Base-by-base conservation (phyloP, 2,888 invertebrate species). In the Lepidonotus clava region DNA sequence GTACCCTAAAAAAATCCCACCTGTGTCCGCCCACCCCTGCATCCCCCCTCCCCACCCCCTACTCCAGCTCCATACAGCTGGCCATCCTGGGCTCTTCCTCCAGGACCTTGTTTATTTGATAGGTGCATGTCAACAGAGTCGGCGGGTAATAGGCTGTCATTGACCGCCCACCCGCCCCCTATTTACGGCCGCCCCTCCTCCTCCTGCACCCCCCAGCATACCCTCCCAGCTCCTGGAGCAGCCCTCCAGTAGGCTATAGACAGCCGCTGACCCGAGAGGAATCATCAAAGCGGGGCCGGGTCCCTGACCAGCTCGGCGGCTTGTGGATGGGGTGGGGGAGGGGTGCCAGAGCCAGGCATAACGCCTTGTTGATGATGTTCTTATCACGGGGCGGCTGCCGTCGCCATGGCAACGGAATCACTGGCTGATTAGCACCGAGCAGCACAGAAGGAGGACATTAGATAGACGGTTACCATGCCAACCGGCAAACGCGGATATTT, bases 81-180 rank as follows among this genome's bases (percentile, higher is more conserved):
- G 28, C 61, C 71, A 34, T n/a, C 38, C 71, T n/a, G n/a, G n/a
- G n/a, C n/a, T n/a, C n/a, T n/a, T n/a, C 38, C 14, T 38, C 71
- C 71, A 71, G 71, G 38, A 80, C 11, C 80, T 28, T 80, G 80
- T 80, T 80, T 80, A 80, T 80, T 46, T 80, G 80, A 80, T 80
- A 80, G 80, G 80, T 80, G 80, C 80, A 80, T 80, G 80, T 80
- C 80, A 80, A 71, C 80, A 51, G 80, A 11, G 24, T 14, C 80
- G n/a, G 8, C 41, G 32, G 46, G 80, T 80, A 80, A 80, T 80
- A 80, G 80, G 28, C 80, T 21, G 46, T 4, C 46, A 80, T 80
- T 51, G 80, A 80, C 80, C 80, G 14, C 21, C 21, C n/a, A 24
- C 14, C 66, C 66, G n/a, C 14, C 66, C 24, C 66, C 66, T 28